These are phyloP conservation scores for Drosophila quinaria DNA, from an alignment of 2,888 invertebrate genomes.

Conservation along the genomic window DNA sequence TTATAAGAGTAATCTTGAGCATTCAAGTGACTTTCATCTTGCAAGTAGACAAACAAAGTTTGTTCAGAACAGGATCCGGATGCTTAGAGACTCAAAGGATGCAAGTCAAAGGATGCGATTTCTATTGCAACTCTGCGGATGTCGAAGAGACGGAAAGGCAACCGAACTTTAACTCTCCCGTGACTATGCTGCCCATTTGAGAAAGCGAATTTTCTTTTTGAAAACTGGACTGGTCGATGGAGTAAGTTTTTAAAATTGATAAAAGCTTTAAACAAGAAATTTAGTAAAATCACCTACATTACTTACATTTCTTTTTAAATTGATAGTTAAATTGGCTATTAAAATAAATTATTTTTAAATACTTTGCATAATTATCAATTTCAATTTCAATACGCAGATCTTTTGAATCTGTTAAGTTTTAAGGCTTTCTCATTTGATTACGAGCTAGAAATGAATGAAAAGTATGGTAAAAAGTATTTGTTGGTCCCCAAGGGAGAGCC, in stretches of 20 bases:
- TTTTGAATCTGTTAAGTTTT: not conserved
- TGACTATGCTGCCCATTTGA: not conserved
- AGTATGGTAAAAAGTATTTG: constrained; percentile 1
- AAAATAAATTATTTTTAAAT: not conserved
- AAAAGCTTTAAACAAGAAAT: no score
- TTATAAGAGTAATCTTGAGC: not conserved
- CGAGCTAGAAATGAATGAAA: not conserved
- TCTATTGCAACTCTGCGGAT: not conserved
- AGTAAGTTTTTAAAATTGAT: not conserved
- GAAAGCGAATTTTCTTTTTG: not conserved
- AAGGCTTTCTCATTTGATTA: constrained; percentile 1
- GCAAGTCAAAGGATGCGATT: constrained; percentile 1
- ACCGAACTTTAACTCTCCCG: not conserved
- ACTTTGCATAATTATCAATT: not conserved
- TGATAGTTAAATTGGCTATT: no score
- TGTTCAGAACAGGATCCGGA: not conserved
- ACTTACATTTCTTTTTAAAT: not conserved
- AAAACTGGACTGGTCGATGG: not conserved
- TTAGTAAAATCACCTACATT: no score
- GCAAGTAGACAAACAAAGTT: not conserved
- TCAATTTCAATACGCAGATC: not conserved
- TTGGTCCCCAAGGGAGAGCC: not conserved
- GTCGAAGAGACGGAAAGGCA: not conserved
- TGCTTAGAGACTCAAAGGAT: constrained; percentile 1
- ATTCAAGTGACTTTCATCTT: not conserved